Base-by-base conservation (phyloP, 2,113 vertebrate species). In the Myocastor coypus region DNA sequence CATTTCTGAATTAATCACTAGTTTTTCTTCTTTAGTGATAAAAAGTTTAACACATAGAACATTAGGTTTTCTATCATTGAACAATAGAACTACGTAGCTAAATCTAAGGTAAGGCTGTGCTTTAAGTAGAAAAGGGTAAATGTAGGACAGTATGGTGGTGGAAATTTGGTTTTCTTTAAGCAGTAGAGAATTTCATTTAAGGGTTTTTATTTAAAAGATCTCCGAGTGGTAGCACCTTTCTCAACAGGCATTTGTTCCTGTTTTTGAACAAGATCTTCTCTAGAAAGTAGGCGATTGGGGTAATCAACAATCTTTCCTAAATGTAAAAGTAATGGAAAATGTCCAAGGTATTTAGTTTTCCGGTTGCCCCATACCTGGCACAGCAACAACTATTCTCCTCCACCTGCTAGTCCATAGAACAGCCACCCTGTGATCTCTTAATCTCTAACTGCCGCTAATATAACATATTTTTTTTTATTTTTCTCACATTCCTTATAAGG, bases 1-100 rank as follows among this genome's bases (percentile, higher is more conserved):
- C 17, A 26, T 92, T 94, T 97, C 46, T 46, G 88, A 97, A 97
- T 95, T 89, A 59, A 73, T 3, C 22, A 92, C 93, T 92, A 81
- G 22, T 87, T 87, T 94, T 95, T 95, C 69, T 16, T 78, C 1
- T 26, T 80, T 86, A 94, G 14, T 9, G 14, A 83, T 9, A 46
- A 83, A 24, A 52, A 61, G n/a, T 46, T 46, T 46, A 46, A 46
- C 46, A 46, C 83, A 6, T 0, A 94, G 59, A 90, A 78, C 69
- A 88, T 40, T 68, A 46, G 16, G 81, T 88, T 94, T 95, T 86
- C 55, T 95, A 13, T 28, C 93, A 20, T 66, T 94, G 30, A 89
- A 95, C 4, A 12, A 37, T 97, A 73, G 46, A 95, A 17, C 22
- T 94, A 3, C 42, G 20, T 50, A 75, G 28, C 57, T 89, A 50